phyloP scores from a whole-genome alignment of 2,113 vertebrate genomes.

The Burhinus bistriatus region DNA sequence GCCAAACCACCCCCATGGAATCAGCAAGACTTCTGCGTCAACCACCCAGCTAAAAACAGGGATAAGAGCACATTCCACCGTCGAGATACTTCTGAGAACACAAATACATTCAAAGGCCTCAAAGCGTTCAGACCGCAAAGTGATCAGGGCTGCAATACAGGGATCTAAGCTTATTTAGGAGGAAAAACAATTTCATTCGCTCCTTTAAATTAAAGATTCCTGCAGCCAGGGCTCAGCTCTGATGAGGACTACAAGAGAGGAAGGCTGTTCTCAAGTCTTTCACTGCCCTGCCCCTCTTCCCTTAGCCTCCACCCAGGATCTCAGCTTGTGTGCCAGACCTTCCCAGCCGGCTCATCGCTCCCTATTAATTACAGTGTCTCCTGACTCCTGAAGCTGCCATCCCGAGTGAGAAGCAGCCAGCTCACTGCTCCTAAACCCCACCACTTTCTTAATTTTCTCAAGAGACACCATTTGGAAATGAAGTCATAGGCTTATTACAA shows the following conservation, averaged over 20 bases:
- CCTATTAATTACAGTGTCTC: neutral
- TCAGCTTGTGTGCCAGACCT: neutral
- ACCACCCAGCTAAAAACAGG: neutral
- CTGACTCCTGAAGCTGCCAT: neutral
- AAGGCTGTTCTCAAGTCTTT: neutral
- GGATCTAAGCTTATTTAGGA: neutral
- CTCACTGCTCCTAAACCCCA: neutral
- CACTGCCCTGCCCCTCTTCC: neutral
- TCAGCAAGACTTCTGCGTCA: neutral
- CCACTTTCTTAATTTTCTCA: neutral
- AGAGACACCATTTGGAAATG: neutral
- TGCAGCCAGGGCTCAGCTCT: neutral
- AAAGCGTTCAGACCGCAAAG: accelerated
- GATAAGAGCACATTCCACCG: neutral
- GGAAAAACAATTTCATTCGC: neutral
- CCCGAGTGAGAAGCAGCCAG: neutral
- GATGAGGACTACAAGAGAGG: neutral
- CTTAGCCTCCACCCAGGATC: neutral
- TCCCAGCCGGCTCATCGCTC: neutral
- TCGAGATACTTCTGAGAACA: neutral
- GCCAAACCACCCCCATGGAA: neutral
- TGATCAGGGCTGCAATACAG: neutral
- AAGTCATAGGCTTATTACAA: neutral
- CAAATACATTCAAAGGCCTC: neutral
- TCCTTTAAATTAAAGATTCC: neutral